Conservation (phyloP, 2,888 invertebrate genomes). For the Orthosia incerta region DNA sequence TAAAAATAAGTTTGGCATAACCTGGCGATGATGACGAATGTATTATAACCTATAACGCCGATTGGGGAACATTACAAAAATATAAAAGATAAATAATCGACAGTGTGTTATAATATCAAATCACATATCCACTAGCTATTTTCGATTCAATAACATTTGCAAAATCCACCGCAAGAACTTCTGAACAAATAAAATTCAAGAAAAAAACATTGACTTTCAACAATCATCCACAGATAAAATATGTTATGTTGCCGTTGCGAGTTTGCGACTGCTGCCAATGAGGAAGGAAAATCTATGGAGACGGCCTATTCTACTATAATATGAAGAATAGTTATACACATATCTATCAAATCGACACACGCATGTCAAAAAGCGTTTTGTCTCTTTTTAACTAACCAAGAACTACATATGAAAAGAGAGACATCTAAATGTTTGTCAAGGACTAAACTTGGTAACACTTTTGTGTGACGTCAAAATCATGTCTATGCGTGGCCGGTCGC, state of each 20-base stretch:
- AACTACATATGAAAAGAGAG: too few species aligned
- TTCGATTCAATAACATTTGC: slow-evolving; percentile 60
- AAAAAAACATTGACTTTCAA: slow-evolving; percentile 69
- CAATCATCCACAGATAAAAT: slow-evolving; percentile 63
- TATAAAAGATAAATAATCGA: slow-evolving; percentile 64
- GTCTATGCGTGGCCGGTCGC: too few species aligned
- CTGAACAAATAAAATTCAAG: slow-evolving; percentile 63
- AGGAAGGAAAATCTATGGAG: too few species aligned
- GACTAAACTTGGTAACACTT: too few species aligned
- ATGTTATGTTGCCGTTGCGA: not conserved
- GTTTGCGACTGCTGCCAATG: too few species aligned
- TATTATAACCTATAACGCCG: slow-evolving; percentile 85
- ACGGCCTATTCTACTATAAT: too few species aligned
- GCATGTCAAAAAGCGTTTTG: too few species aligned
- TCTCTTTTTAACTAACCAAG: too few species aligned
- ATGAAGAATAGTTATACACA: too few species aligned
- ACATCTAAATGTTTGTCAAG: too few species aligned
- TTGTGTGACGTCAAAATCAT: too few species aligned
- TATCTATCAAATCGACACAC: too few species aligned
- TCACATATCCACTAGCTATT: slow-evolving; percentile 60
- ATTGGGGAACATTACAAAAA: slow-evolving; percentile 66
- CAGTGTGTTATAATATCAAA: slow-evolving; percentile 55
- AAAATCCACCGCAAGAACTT: slow-evolving; percentile 58
- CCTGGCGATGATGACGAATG: slow-evolving; percentile 84
- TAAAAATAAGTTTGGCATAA: slow-evolving; percentile 87